Evolutionary conservation across 1,140 invertebrate genomes (phyloP).

Genomic region (Oreohelix idahoensis): DNA sequence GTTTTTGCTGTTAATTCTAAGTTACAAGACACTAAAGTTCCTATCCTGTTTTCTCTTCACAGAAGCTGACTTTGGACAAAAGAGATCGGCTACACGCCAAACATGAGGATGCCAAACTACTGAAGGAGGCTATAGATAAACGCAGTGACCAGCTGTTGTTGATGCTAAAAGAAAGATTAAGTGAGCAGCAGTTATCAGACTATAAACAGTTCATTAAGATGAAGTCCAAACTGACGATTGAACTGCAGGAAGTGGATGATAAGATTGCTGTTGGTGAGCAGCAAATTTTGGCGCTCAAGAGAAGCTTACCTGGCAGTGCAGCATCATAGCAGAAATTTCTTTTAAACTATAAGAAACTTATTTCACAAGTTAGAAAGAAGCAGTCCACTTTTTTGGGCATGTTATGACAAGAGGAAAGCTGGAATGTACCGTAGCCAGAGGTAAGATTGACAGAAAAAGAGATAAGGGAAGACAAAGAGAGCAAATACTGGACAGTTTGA

Average conservation of each 20-base stretch:
- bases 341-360: too few relatives aligned
- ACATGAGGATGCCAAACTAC: conserved; percentile 86
- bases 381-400: too few relatives aligned
- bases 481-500: too few relatives aligned
- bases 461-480: too few relatives aligned
- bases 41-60: conserved; percentile 34
- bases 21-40: too few relatives aligned
- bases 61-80: conserved; percentile 85
- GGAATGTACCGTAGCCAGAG: too few relatives aligned
- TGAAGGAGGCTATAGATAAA: conserved; percentile 88
- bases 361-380: too few relatives aligned
- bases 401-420: too few relatives aligned
- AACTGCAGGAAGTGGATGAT: conserved; percentile 87
- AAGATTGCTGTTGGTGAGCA: conserved; percentile 90
- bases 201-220: conserved; percentile 92
- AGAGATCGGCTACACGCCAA: conserved; percentile 85
- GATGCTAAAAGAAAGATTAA: conserved; percentile 84
- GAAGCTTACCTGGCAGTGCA: conserved; percentile 60
- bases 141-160: conserved; percentile 83
- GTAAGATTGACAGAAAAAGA: too few relatives aligned
- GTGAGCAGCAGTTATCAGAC: conserved; percentile 83
- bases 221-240: conserved; percentile 90
- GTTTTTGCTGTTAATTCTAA: too few relatives aligned
- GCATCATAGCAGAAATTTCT: too few relatives aligned
- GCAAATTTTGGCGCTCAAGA: conserved; percentile 77